Evolutionary conservation across 2,113 vertebrate genomes (phyloP).

Genomic region (Hymenochirus boettgeri): DNA sequence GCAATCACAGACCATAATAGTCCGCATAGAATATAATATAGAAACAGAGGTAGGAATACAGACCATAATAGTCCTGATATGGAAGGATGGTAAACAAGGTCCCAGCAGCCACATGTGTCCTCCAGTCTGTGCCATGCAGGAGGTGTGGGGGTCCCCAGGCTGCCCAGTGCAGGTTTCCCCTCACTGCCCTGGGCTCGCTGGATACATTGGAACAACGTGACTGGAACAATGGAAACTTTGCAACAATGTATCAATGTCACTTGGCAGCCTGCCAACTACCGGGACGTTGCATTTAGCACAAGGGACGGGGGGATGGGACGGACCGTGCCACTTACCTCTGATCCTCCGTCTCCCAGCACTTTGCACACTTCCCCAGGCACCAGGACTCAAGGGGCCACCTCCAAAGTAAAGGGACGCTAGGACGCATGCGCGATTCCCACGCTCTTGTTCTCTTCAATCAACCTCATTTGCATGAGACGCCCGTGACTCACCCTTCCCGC

Average conservation of each 20-base stretch:
- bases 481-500: conserved; percentile 70
- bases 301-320: neutral
- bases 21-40: too few relatives aligned
- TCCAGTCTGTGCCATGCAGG: too few relatives aligned
- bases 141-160: too few relatives aligned
- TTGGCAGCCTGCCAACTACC: neutral
- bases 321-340: neutral
- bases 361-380: neutral
- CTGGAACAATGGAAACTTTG: neutral
- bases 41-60: too few relatives aligned
- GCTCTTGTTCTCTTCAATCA: conserved; percentile 78
- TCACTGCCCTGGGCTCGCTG: neutral
- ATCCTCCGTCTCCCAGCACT: neutral
- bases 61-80: too few relatives aligned
- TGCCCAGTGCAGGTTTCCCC: neutral
- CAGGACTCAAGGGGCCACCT: conserved; percentile 38
- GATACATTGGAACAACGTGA: neutral
- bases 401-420: neutral
- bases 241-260: neutral
- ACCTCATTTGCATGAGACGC: conserved; percentile 61
- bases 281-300: neutral
- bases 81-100: too few relatives aligned
- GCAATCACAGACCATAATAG: too few relatives aligned
- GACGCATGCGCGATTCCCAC: conserved; percentile 73
- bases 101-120: too few relatives aligned